Base-by-base conservation (phyloP, 2,113 vertebrate species). In the Ovibos moschatus region DNA sequence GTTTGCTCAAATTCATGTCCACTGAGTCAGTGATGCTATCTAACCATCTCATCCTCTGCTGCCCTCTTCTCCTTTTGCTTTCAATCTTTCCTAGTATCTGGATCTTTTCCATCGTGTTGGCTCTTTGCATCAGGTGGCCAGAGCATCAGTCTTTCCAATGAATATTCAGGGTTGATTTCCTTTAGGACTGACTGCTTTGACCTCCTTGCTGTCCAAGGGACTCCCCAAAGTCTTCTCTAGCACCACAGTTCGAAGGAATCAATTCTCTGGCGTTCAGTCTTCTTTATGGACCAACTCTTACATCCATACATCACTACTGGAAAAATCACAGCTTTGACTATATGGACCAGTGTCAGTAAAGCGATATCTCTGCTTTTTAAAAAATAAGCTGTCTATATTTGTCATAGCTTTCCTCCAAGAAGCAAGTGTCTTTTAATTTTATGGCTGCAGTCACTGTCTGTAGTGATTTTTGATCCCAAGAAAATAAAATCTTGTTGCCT, bases 201-300 rank as follows among this genome's bases (percentile, higher is more conserved):
- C n/a, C 17, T 71, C 67, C 10, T 36, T 40, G 17, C n/a, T 71
- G 67, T 71, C 67, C 10, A 11, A 71, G 19, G n/a, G 33, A 71
- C 67, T 71, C 33, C 40, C 67, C 40, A 71, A 21, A 71, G 67
- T 71, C n/a, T 71, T 36, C 67, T 71, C 19, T 23, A 71, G n/a
- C 19, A 71, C 19, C 19, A 40, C 19, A 23, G 67, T 36, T 71
- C 0, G 2, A 40, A 21, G 23, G n/a, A 36, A 71, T 2, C n/a
- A 40, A 12, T 71, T 71, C n/a, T 12, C n/a, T 12, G n/a, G 67
- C 0, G 10, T 36, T 71, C 67, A 71, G n/a, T 21, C 67, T 71
- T 71, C 67, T 40, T 71, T 71, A 71, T 6, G 67, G 67, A 36
- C 9, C 67, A 40, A 71, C 67, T 40, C 67, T 71, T n/a, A 71